These are phyloP conservation scores for Alethe castanea DNA, from an alignment of 2,113 vertebrate genomes.

Conservation along the genomic window DNA sequence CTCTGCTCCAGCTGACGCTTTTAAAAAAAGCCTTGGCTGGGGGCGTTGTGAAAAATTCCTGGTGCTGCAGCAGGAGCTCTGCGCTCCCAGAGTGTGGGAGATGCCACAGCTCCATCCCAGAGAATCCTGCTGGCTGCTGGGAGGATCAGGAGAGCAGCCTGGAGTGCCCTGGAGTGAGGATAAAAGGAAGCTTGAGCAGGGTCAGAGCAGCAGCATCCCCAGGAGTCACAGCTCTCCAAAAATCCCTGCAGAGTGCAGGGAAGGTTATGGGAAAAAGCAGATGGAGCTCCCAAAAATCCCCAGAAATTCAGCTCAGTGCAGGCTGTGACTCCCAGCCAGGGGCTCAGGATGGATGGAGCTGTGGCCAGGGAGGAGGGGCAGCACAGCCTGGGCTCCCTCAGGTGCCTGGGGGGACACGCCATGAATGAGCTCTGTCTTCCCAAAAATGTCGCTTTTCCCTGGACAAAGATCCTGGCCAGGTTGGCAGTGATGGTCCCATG, in stretches of 20 bases:
- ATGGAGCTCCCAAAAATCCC: not conserved
- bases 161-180: not conserved
- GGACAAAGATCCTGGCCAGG: not conserved
- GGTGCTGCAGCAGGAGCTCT: slow-evolving; percentile 21
- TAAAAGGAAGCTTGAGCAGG: not conserved
- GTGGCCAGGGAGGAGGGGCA: not conserved
- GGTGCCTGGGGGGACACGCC: not conserved
- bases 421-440: not conserved
- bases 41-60: slow-evolving; percentile 38
- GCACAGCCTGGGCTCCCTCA: not conserved
- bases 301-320: accelerated
- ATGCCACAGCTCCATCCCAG: not conserved
- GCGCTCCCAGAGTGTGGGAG: not conserved
- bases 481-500: accelerated
- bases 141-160: not conserved
- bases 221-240: accelerated
- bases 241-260: not conserved
- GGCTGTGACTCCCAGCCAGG: not conserved
- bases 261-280: not conserved
- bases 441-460: accelerated
- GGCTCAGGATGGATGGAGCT: not conserved
- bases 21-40: slow-evolving; percentile 48
- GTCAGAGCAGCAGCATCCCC: not conserved
- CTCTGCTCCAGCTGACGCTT: slow-evolving; percentile 39
- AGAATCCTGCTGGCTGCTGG: not conserved